Evolutionary conservation across 2,113 vertebrate genomes (phyloP), one percentile per base, ranked within the genome.

Genomic region (Oryzias curvinotus): DNA sequence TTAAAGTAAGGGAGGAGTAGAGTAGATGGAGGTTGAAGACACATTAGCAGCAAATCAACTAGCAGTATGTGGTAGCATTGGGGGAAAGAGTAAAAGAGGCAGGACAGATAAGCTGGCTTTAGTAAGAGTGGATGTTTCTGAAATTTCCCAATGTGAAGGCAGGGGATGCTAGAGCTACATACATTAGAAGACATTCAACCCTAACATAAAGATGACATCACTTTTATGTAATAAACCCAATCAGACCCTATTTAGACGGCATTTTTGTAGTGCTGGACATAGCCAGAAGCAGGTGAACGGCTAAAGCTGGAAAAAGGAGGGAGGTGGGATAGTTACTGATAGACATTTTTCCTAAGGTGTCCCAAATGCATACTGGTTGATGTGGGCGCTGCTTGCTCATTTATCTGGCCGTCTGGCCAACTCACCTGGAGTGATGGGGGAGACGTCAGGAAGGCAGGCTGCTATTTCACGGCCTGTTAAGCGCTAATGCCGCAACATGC

Each of bases 381-480:
- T 78, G 69, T 81, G 79, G 74, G 68, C 70, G 68, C 71, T 57
- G 77, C 81, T 84, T 70, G 80, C 90, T 92, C 90, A 93, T 95
- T 95, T 92, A 92, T 94, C 93, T 92, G 76, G 85, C 66, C 87
- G 90, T 93, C 93, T 89, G 91, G 89, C 81, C 78, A 87, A 87
- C 91, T 90, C 87, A 57, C 89, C 92, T 88, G 92, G 90, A 93
- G 91, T 89, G 94, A 93, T 93, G 92, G 89, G 85, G 90, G 88
- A 91, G 82, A 91, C 78, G 91, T 94, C 94, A 92, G 83, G 80
- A 78, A 91, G 93, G 93, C 93, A 91, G 94, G 90, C 92, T 91
- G 92, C 91, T 93, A 95, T 95, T 96, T 96, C 95, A 95, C 93
- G 93, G 93, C 94, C 94, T 94, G 94, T 95, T 97, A 95, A 94